Base-by-base conservation (phyloP, 2,888 invertebrate genomes). In the Drosophila birchii region DNA sequence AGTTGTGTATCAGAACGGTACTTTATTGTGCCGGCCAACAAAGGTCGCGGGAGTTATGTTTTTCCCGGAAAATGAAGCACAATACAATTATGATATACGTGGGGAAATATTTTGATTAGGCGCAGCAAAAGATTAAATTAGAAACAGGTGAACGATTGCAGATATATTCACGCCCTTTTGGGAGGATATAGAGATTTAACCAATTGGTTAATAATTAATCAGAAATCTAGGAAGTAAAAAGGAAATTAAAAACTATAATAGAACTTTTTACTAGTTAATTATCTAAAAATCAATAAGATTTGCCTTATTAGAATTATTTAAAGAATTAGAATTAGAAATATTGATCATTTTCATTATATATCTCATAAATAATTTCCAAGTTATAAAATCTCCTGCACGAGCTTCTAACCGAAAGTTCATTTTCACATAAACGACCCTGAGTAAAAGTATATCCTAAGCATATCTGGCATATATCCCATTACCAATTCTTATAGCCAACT, bases 71-170 rank as follows among this genome's bases (percentile, higher is more conserved):
- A 45, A 51, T n/a, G 7, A 34, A 12, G 55, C 26, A 45, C 59
- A 41, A 60, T 56, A 60, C 62, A 71, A 89, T 90, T 84, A 88
- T 89, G 79, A 89, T 77, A 76, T 84, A 80, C 47, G 80, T 74
- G 80, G 85, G 79, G 75, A 83, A 86, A 88, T 90, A 86, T 90
- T 88, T 61, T 89, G 83, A 84, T 84, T 66, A 63, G 51, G n/a
- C 2, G 11, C 12, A 11, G 29, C 12, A 6, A 12, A 20, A 32
- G 49, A 44, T 41, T 34, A 20, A 20, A n/a, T 34, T 38, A 16
- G 16, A 18, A 66, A 41, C 38, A 39, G 66, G 39, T 26, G 26
- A 26, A 26, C 26, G 26, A 26, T 26, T 47, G 6, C 7, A 34
- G 3, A 16, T 9, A 20, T 1, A 32, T 36, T 80, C 81, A 78